Percentiles rank a stretch among this genome's conserved stretches.
Evolutionary conservation across 2,113 vertebrate species (phyloP).

Genomic region (Reinhardtius hippoglossoides): DNA sequence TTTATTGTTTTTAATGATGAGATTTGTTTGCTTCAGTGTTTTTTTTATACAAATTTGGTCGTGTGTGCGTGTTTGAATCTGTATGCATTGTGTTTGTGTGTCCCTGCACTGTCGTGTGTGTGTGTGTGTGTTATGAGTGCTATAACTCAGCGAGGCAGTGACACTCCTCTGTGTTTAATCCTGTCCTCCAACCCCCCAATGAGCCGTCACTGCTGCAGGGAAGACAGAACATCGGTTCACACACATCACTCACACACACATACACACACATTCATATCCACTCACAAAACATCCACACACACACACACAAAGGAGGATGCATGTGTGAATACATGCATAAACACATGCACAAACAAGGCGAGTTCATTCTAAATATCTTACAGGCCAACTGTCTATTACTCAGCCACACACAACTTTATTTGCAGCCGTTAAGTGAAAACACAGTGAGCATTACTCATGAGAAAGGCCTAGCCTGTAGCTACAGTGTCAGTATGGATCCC

Average conservation of each 20-base stretch:
- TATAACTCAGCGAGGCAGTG: conserved; percentile 82
- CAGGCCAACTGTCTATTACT: conserved; percentile 77
- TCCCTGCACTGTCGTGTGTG: conserved; percentile 36
- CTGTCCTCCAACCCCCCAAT: conserved; percentile 80
- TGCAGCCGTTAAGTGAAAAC: conserved; percentile 79
- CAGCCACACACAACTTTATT: conserved; percentile 77
- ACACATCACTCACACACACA: conserved; percentile 65
- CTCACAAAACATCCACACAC: not conserved
- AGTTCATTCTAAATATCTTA: conserved; percentile 75
- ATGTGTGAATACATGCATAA: not conserved
- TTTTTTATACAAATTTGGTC: conserved; percentile 23
- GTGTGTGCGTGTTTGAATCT: conserved; percentile 25
- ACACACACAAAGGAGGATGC: conserved; percentile 15
- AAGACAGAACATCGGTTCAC: conserved; percentile 72
- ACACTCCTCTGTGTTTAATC: conserved; percentile 82
- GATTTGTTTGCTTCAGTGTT: conserved; percentile 21
- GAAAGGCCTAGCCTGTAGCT: conserved; percentile 58
- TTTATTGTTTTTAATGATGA: conserved; percentile 19
- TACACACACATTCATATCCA: not conserved
- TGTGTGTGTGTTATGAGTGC: conserved; percentile 82
- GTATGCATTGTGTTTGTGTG: conserved; percentile 41
- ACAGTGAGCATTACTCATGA: conserved; percentile 58
- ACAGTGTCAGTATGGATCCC: conserved; percentile 32
- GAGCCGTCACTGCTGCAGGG: conserved; percentile 81
- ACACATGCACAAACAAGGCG: conserved; percentile 25